Percentiles rank a stretch among this genome's conserved stretches.
phyloP scores from a whole-genome alignment of 2,797 vertebrate species.

The Macrochelys suwanniensis region DNA sequence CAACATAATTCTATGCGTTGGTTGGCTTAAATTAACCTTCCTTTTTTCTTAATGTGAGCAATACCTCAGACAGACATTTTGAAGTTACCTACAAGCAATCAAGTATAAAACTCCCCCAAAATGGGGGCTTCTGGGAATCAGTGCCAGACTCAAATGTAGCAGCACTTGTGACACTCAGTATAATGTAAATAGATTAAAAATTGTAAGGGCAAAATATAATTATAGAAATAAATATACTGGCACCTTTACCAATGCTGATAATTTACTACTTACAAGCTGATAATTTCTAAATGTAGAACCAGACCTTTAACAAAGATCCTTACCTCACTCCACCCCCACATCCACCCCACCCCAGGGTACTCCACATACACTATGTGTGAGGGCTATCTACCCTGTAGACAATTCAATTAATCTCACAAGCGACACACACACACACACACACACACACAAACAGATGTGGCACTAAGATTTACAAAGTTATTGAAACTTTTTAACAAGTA shows the following conservation, averaged over 20 bases:
- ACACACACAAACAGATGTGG: conserved; percentile 97
- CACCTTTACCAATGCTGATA: conserved; percentile 14
- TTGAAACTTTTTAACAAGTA: conserved; percentile 99
- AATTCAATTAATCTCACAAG: conserved; percentile 97
- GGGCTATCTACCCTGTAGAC: conserved; percentile 78
- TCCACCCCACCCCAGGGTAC: not conserved
- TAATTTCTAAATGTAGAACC: conserved; percentile 39
- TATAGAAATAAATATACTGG: conserved; percentile 41
- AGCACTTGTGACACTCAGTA: conserved; percentile 61
- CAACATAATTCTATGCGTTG: conserved; percentile 51
- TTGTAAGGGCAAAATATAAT: conserved; percentile 42
- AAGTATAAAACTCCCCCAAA: conserved; percentile 59
- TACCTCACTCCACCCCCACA: not conserved
- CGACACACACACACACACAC: conserved; percentile 87
- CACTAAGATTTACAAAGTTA: conserved; percentile 99
- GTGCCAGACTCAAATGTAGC: conserved; percentile 62
- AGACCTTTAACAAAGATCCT: not conserved
- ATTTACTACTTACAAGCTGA: not conserved
- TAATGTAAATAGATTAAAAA: conserved; percentile 64
- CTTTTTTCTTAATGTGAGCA: not conserved
- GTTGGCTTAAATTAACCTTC: conserved; percentile 55
- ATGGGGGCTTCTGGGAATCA: conserved; percentile 66
- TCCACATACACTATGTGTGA: conserved; percentile 32
- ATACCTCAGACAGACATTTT: conserved; percentile 59
- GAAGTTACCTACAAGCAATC: conserved; percentile 64